Conservation (phyloP, 1,140 invertebrate species). For the Lasioglossum albipes region DNA sequence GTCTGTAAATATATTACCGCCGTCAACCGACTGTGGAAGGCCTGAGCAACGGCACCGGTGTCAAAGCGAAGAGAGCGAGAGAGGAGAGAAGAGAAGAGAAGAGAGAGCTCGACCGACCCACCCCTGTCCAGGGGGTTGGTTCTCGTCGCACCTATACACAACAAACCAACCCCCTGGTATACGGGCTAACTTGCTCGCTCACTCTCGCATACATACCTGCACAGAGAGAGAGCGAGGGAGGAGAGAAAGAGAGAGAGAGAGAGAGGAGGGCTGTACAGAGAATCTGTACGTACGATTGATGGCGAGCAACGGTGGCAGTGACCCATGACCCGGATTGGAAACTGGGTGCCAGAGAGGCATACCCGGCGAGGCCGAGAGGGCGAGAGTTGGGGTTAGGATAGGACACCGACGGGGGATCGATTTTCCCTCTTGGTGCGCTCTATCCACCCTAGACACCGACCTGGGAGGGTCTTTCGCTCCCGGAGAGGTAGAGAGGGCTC, state of each 20-base stretch:
- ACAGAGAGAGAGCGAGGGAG: no score
- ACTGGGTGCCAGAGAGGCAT: constrained; percentile 69
- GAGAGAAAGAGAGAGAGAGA: no score
- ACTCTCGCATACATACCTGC: no score
- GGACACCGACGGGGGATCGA: constrained; percentile 69
- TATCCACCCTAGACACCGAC: constrained; percentile 50
- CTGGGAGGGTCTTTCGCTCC: constrained; percentile 35
- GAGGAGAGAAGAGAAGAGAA: no score
- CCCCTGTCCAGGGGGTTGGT: constrained; percentile 6
- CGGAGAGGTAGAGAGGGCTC: background rate
- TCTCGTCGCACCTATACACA: background rate
- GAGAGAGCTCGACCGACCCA: constrained; percentile 10
- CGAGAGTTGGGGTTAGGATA: constrained; percentile 71
- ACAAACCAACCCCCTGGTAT: no score
- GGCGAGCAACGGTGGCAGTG: constrained; percentile 74
- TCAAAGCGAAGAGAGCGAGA: constrained; percentile 35
- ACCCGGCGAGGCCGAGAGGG: constrained; percentile 59
- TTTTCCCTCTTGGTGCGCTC: constrained; percentile 67
- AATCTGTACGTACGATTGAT: constrained; percentile 69
- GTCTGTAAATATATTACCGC: constrained; percentile 43
- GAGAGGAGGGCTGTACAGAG: background rate
- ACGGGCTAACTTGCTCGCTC: no score
- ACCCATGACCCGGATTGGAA: constrained; percentile 78
- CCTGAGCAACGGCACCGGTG: constrained; percentile 27
- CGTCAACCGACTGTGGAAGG: constrained; percentile 42